Evolutionary conservation across 1,140 invertebrate species (phyloP).

Genomic region (Drosophila triauraria): DNA sequence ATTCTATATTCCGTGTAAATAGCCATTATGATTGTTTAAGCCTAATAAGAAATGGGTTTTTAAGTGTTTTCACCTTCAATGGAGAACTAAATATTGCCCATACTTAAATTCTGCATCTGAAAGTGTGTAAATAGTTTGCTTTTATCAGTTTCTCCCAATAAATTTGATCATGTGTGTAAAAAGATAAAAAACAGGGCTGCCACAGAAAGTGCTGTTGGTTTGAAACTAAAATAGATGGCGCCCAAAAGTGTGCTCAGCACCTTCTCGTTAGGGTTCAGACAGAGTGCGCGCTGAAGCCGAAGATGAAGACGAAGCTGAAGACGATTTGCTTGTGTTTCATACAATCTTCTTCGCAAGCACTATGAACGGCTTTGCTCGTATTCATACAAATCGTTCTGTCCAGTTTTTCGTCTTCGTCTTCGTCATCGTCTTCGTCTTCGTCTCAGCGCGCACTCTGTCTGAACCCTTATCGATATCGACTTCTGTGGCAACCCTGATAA

Average conservation of each 20-base stretch:
- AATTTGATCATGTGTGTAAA: neutral
- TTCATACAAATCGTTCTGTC: too few relatives aligned
- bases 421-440: too few relatives aligned
- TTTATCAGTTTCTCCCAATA: neutral
- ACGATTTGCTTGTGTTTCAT: too few relatives aligned
- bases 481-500: neutral
- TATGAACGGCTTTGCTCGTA: too few relatives aligned
- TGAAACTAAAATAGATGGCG: neutral
- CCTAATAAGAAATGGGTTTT: neutral
- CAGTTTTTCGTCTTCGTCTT: too few relatives aligned
- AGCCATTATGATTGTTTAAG: slow-evolving; percentile 1
- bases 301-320: too few relatives aligned
- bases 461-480: neutral
- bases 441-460: too few relatives aligned
- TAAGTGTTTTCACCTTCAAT: neutral
- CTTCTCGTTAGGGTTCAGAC: too few relatives aligned
- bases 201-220: neutral
- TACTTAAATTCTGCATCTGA: slow-evolving; percentile 5
- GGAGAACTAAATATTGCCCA: neutral
- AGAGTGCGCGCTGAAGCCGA: too few relatives aligned
- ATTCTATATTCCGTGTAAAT: slow-evolving; percentile 12
- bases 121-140: slow-evolving; percentile 5
- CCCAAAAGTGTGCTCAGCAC: neutral
- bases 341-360: too few relatives aligned
- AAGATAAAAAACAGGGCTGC: neutral